Conservation (phyloP, 2,797 vertebrate genomes). For the Capromys pilorides region DNA sequence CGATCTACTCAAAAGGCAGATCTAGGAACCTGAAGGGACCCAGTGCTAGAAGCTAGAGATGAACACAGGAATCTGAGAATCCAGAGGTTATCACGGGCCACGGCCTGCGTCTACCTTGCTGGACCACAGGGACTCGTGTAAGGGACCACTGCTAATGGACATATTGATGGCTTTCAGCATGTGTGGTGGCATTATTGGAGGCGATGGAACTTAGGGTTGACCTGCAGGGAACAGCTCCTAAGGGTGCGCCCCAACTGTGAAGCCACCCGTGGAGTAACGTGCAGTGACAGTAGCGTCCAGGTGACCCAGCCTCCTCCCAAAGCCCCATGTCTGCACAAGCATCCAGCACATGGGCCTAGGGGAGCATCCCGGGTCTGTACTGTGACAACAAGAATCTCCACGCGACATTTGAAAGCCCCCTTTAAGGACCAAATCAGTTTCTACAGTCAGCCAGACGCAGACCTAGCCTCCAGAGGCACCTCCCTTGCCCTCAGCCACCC, state of each 20-base stretch:
- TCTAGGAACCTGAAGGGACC: neutral
- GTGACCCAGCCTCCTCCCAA: neutral
- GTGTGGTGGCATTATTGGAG: too few species aligned
- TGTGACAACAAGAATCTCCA: neutral
- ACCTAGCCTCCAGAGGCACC: neutral
- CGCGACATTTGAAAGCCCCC: slow-evolving; percentile 23
- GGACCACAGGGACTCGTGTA: neutral
- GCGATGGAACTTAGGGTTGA: too few species aligned
- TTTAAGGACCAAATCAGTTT: neutral
- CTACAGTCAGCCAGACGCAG: neutral
- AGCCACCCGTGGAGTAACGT: neutral
- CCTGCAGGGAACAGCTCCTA: too few species aligned
- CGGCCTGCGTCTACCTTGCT: neutral
- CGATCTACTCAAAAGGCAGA: neutral
- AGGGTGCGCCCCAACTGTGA: neutral
- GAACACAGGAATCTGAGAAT: neutral
- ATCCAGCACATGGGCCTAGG: neutral
- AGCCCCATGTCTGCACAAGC: neutral
- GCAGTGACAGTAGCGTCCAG: neutral
- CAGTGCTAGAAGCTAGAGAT: neutral
- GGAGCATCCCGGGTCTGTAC: neutral
- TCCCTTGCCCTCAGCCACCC: neutral
- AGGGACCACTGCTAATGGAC: neutral
- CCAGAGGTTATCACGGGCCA: neutral
- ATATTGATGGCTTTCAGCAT: neutral